These are phyloP conservation scores for Caenorhabditis drosophilae DNA, from an alignment of 2,888 invertebrate genomes.

Conservation along the genomic window DNA sequence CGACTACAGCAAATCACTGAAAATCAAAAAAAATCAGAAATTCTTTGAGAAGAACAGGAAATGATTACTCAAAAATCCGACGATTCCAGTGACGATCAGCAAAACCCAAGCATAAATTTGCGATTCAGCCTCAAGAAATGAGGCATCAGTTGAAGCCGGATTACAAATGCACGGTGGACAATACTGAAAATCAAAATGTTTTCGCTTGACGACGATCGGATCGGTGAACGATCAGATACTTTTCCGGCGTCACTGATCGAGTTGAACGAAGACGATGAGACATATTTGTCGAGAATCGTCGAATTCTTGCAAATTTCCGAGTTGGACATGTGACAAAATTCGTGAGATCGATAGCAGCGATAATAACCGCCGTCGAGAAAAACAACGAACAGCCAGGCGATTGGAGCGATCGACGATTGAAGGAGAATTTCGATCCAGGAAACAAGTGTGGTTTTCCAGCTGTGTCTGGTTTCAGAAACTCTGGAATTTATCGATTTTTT, in stretches of 20 bases:
- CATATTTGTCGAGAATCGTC: conserved; percentile 37
- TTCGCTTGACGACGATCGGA: background rate
- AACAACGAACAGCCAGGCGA: conserved; percentile 63
- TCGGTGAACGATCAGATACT: no score
- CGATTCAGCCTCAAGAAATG: conserved; percentile 56
- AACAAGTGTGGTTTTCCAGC: conserved; percentile 49
- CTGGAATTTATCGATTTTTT: no score
- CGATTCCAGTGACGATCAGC: conserved; percentile 44
- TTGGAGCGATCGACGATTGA: conserved; percentile 57
- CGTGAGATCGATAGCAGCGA: conserved; percentile 50
- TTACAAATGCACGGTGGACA: conserved; percentile 59
- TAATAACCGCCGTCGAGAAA: conserved; percentile 63
- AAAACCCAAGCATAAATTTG: conserved; percentile 60
- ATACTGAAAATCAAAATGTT: conserved; percentile 36
- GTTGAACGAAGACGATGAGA: conserved; percentile 27
- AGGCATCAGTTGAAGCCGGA: conserved; percentile 38
- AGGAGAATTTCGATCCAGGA: conserved; percentile 58
- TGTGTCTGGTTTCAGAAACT: conserved; percentile 48
- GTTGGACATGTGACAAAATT: conserved; percentile 45
- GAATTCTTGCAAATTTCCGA: conserved; percentile 45
- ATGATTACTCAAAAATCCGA: conserved; percentile 44
- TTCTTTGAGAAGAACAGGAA: background rate
- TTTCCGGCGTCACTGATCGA: conserved; percentile 42
- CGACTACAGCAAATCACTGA: conserved; percentile 55
- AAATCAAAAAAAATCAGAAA: conserved; percentile 3